phyloP scores from a whole-genome alignment of 1,140 invertebrate genomes.

The Ips nitidus region DNA sequence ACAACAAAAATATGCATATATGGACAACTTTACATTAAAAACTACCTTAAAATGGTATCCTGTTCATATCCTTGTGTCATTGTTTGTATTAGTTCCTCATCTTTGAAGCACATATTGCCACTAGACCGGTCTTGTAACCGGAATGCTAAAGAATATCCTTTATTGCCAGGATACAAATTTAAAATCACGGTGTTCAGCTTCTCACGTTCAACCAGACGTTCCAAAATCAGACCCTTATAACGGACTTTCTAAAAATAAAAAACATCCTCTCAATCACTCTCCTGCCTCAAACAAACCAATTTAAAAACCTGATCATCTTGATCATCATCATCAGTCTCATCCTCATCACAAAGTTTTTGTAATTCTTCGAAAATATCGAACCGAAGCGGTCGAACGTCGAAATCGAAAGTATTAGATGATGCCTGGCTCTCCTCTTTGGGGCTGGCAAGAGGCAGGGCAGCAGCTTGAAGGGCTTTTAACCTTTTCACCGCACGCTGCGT shows the following conservation, averaged over 20 bases:
- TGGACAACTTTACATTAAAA: not conserved
- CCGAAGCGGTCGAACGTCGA: slow-evolving; percentile 23
- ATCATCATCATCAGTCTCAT: slow-evolving; percentile 30
- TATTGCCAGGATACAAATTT: slow-evolving; percentile 88
- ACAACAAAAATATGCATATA: not conserved
- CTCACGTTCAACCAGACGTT: slow-evolving; percentile 81
- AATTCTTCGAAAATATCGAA: slow-evolving; percentile 45
- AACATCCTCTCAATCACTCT: slow-evolving; percentile 7
- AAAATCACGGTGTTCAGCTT: slow-evolving; percentile 85
- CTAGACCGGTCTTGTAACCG: slow-evolving; percentile 39
- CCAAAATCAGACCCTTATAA: slow-evolving; percentile 74
- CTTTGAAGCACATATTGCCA: slow-evolving; percentile 50
- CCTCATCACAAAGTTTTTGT: slow-evolving; percentile 47
- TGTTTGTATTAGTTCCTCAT: slow-evolving; percentile 68
- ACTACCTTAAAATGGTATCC: slow-evolving; percentile 63
- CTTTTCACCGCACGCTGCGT: slow-evolving; percentile 49
- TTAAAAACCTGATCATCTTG: slow-evolving; percentile 16
- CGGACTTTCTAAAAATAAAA: slow-evolving; percentile 60
- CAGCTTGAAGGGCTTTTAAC: slow-evolving; percentile 45
- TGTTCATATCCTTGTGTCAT: slow-evolving; percentile 76
- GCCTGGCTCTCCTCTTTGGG: slow-evolving; percentile 43
- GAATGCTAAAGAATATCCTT: slow-evolving; percentile 82
- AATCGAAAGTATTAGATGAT: slow-evolving; percentile 19
- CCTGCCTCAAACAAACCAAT: not conserved
- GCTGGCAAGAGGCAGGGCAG: slow-evolving; percentile 45